Evolutionary conservation across 2,113 vertebrate species (phyloP).

Genomic region (Aphyosemion australe): DNA sequence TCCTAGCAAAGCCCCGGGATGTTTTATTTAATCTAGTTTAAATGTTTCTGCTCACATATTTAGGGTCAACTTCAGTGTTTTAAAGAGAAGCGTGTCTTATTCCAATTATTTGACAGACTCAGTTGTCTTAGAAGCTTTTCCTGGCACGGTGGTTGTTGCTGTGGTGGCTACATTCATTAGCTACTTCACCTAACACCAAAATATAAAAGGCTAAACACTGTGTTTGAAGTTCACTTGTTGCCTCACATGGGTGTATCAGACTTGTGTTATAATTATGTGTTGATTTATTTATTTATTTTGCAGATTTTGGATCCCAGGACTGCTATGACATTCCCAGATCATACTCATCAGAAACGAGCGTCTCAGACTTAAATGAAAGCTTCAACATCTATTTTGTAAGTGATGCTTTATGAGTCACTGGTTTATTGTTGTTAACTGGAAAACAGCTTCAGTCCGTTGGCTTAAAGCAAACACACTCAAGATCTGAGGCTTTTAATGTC

Average conservation of each 20-base stretch:
- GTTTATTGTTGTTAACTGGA: background rate
- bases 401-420: conserved; percentile 49
- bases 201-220: background rate
- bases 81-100: background rate
- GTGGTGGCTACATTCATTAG: conserved; percentile 11
- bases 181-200: conserved; percentile 31
- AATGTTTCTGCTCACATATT: background rate
- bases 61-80: background rate
- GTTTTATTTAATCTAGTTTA: background rate
- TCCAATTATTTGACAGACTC: background rate
- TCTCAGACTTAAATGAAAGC: conserved; percentile 89
- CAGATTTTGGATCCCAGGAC: conserved; percentile 96
- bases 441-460: background rate
- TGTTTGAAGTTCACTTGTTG: background rate
- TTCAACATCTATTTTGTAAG: conserved; percentile 97
- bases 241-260: background rate
- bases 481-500: no score
- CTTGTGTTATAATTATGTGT: background rate
- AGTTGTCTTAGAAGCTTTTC: conserved; percentile 31
- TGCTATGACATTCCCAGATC: conserved; percentile 96
- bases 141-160: conserved; percentile 13
- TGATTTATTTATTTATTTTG: conserved; percentile 28
- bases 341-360: conserved; percentile 91
- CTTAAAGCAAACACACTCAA: background rate
- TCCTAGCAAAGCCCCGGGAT: background rate